These are phyloP conservation scores for Cossypha caffra DNA, from an alignment of 2,797 vertebrate species.

Conservation along the genomic window DNA sequence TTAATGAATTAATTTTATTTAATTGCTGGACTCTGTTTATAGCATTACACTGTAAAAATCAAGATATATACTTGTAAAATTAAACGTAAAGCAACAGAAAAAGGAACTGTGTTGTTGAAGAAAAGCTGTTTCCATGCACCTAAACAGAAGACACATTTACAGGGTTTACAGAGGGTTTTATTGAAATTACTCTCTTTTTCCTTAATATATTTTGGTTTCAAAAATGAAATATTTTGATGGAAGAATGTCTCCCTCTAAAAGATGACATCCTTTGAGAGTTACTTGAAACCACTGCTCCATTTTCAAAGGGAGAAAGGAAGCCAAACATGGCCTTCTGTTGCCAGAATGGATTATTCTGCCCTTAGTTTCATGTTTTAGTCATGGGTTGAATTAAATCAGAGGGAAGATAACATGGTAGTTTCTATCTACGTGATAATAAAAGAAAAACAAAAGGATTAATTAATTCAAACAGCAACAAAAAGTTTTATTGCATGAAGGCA, in stretches of 20 bases:
- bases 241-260: not conserved
- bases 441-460: not conserved
- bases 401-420: not conserved
- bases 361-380: not conserved
- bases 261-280: not conserved
- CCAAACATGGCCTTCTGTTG: not conserved
- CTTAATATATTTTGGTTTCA: not conserved
- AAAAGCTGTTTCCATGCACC: not conserved
- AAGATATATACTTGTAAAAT: not conserved
- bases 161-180: not conserved
- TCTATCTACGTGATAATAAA: not conserved
- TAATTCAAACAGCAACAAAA: not conserved
- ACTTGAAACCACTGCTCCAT: not conserved
- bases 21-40: not conserved
- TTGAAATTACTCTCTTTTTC: not conserved
- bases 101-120: not conserved
- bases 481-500: not conserved
- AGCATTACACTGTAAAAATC: not conserved
- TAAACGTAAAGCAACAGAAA: not conserved
- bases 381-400: not conserved
- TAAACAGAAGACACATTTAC: not conserved
- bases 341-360: not conserved
- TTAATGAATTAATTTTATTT: not conserved
- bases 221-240: not conserved
- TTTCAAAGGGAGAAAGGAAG: not conserved